Evolutionary conservation across 2,888 invertebrate genomes (phyloP).

Genomic region (Celastrina argiolus): DNA sequence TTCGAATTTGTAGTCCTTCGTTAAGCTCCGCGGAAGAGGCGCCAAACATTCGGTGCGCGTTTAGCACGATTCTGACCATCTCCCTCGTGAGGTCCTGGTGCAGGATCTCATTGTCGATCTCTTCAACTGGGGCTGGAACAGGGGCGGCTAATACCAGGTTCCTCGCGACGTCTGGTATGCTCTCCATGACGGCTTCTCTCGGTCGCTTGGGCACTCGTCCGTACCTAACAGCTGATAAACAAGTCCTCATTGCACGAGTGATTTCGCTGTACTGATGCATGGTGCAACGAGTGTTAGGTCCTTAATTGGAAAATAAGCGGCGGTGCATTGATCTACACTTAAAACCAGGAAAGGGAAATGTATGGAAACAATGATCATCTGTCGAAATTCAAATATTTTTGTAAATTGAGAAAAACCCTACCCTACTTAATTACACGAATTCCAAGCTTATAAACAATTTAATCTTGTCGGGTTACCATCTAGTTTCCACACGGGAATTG

Average conservation of each 20-base stretch:
- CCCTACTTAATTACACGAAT: too few species aligned
- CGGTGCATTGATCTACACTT: slow-evolving; percentile 40
- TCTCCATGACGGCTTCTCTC: slow-evolving; percentile 78
- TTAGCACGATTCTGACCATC: slow-evolving; percentile 69
- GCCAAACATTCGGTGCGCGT: slow-evolving; percentile 91
- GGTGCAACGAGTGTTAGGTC: slow-evolving; percentile 41
- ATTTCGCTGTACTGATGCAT: slow-evolving; percentile 41
- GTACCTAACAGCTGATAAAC: slow-evolving; percentile 91
- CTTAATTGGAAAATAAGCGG: slow-evolving; percentile 57
- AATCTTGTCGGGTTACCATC: too few species aligned
- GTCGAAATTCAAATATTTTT: too few species aligned
- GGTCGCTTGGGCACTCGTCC: slow-evolving; percentile 97
- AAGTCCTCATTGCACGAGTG: slow-evolving; percentile 39
- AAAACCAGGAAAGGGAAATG: too few species aligned
- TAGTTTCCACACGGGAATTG: too few species aligned
- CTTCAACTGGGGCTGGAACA: slow-evolving; percentile 34
- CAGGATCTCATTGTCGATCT: slow-evolving; percentile 37
- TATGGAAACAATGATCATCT: too few species aligned
- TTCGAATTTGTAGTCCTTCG: slow-evolving; percentile 46
- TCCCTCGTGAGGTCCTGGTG: slow-evolving; percentile 44
- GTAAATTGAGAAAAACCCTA: too few species aligned
- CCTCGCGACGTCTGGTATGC: slow-evolving; percentile 42
- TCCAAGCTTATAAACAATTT: too few species aligned
- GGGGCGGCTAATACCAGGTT: slow-evolving; percentile 31
- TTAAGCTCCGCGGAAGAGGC: slow-evolving; percentile 92